A percentile compares a stretch with the other conserved stretches of the same genome.
phyloP scores from a whole-genome alignment of 1,140 invertebrate genomes.

The Pseudomyrmex concolor region DNA sequence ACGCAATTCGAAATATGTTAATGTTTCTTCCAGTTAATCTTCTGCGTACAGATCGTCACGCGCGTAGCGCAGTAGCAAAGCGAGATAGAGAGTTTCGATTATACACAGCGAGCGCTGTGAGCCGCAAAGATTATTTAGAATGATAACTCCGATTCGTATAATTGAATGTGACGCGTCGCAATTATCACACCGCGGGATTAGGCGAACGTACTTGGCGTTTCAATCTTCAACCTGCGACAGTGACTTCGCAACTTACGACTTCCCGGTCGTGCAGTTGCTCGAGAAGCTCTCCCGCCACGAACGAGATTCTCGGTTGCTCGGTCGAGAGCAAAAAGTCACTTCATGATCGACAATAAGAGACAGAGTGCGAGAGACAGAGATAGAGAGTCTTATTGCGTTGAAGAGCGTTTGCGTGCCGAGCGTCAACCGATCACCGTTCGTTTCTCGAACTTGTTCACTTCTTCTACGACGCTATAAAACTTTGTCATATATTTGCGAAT shows the following conservation, averaged over 20 bases:
- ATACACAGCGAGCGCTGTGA: neutral
- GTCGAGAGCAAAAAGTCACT: constrained; percentile 25
- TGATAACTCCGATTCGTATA: constrained; percentile 53
- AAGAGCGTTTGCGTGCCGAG: constrained; percentile 1
- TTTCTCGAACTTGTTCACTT: constrained; percentile 11
- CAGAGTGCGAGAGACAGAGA: constrained; percentile 35
- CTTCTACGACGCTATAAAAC: neutral
- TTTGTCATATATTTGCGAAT: neutral
- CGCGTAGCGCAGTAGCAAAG: constrained; percentile 23
- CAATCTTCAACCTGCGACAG: constrained; percentile 56
- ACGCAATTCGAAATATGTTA: neutral
- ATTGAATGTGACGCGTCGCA: constrained; percentile 46
- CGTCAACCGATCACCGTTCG: constrained; percentile 31
- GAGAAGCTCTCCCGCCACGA: constrained; percentile 30
- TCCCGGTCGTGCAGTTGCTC: constrained; percentile 39
- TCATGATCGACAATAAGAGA: constrained; percentile 32
- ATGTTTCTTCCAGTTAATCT: neutral
- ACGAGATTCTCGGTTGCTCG: constrained; percentile 34
- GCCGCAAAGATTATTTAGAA: constrained; percentile 48
- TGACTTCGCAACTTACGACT: constrained; percentile 48
- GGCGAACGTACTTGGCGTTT: constrained; percentile 35
- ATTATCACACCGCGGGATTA: constrained; percentile 49
- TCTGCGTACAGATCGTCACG: too few relatives aligned
- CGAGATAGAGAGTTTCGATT: neutral
- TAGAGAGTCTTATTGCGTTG: neutral